These are phyloP conservation scores for Teleopsis dalmanni DNA, from an alignment of 1,140 invertebrate species.

Conservation along the genomic window DNA sequence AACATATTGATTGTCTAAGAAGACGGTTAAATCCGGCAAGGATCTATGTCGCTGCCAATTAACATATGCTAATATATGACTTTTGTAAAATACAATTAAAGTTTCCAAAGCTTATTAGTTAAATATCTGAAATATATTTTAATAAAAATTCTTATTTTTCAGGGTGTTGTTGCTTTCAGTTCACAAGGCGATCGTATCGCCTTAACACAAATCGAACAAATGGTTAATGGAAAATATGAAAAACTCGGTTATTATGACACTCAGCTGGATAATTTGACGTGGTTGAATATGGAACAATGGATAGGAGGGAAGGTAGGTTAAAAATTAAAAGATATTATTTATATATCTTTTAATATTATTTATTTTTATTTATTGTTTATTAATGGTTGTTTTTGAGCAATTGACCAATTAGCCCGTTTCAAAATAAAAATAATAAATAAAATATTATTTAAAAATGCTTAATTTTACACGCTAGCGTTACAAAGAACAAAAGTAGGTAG, in stretches of 20 bases:
- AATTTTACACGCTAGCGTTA: background rate
- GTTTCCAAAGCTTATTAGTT: too few species aligned
- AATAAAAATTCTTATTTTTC: constrained; percentile 27
- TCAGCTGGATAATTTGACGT: constrained; percentile 88
- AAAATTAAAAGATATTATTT: background rate
- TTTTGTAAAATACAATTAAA: too few species aligned
- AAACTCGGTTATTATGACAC: constrained; percentile 96
- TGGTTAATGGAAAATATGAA: constrained; percentile 89
- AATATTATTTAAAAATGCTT: background rate
- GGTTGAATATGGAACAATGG: constrained; percentile 86
- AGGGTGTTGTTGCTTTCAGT: constrained; percentile 92
- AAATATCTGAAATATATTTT: too few species aligned
- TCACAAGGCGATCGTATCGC: constrained; percentile 97
- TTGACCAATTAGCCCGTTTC: background rate
- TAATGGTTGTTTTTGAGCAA: background rate
- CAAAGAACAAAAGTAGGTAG: background rate
- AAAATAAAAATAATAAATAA: background rate
- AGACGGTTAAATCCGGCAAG: too few species aligned
- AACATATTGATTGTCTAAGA: too few species aligned
- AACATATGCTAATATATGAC: too few species aligned
- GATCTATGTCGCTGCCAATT: too few species aligned
- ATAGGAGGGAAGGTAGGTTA: constrained; percentile 56
- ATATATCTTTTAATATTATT: background rate
- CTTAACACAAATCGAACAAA: constrained; percentile 97
- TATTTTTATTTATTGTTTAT: background rate